Conservation (phyloP, 2,113 vertebrate genomes). For the Chaetodon trifascialis region DNA sequence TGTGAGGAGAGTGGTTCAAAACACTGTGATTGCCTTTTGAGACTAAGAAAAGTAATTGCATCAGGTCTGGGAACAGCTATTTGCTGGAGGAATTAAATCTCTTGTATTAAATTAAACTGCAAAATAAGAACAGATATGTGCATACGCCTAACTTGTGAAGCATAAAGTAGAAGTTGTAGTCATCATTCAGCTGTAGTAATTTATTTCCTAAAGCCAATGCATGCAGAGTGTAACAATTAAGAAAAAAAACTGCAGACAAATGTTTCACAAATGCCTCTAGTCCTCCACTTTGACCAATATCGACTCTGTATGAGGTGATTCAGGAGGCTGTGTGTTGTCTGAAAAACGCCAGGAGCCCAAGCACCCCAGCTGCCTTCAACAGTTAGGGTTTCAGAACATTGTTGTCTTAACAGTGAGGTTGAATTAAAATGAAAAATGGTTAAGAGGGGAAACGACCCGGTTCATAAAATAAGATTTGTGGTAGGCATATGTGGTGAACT, state of each 20-base stretch:
- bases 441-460: not conserved
- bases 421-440: constrained; percentile 44
- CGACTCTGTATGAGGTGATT: not conserved
- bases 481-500: not conserved
- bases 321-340: not conserved
- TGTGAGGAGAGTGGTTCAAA: constrained; percentile 67
- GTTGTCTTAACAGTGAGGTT: not conserved
- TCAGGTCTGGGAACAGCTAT: constrained; percentile 53
- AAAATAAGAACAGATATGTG: constrained; percentile 24
- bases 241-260: not conserved
- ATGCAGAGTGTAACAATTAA: not conserved
- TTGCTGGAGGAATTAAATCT: constrained; percentile 44
- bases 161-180: not conserved
- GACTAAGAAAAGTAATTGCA: constrained; percentile 68
- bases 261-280: not conserved
- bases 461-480: constrained; percentile 48
- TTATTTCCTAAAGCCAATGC: not conserved
- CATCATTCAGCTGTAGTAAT: not conserved
- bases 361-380: not conserved
- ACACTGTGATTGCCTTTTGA: constrained; percentile 70
- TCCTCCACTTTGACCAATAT: not conserved
- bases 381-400: constrained; percentile 10
- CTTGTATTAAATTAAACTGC: constrained; percentile 21
- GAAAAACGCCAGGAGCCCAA: not conserved
- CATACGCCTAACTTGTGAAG: not conserved